Evolutionary conservation across 2,113 vertebrate species (phyloP).

Genomic region (Sphaerodactylus townsendi): DNA sequence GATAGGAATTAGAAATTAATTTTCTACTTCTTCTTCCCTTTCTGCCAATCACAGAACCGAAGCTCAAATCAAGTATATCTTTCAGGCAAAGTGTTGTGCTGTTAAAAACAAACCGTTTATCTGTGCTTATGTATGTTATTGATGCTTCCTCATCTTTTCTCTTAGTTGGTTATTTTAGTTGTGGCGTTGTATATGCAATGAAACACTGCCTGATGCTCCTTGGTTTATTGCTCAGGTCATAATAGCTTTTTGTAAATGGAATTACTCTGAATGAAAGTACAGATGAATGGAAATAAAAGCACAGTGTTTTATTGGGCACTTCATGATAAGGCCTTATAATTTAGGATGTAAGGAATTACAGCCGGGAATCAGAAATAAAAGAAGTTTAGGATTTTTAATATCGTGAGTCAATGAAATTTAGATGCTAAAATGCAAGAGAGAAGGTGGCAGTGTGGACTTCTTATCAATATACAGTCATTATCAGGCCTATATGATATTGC

Average conservation of each 20-base stretch:
- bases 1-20: conserved; percentile 43
- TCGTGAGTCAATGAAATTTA: conserved; percentile 12
- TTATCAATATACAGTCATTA: background rate
- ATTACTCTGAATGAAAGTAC: conserved; percentile 8
- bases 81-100: conserved; percentile 36
- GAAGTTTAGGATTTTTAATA: conserved; percentile 20
- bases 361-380: conserved; percentile 34
- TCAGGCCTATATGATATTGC: conserved; percentile 19
- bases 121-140: background rate
- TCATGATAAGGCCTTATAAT: background rate
- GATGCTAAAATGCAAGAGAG: background rate
- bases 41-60: background rate
- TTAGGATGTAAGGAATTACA: conserved; percentile 12
- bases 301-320: background rate
- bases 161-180: background rate
- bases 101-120: background rate
- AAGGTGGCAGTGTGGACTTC: background rate
- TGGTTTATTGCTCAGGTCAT: conserved; percentile 36
- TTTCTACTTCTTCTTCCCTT: background rate
- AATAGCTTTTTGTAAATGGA: conserved; percentile 24
- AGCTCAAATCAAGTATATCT: background rate
- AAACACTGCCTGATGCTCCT: background rate
- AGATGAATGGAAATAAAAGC: conserved; percentile 16
- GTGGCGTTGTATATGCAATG: background rate
- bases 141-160: background rate